These are phyloP conservation scores for Melanargia galathea DNA, from an alignment of 2,888 invertebrate species.

Conservation along the genomic window DNA sequence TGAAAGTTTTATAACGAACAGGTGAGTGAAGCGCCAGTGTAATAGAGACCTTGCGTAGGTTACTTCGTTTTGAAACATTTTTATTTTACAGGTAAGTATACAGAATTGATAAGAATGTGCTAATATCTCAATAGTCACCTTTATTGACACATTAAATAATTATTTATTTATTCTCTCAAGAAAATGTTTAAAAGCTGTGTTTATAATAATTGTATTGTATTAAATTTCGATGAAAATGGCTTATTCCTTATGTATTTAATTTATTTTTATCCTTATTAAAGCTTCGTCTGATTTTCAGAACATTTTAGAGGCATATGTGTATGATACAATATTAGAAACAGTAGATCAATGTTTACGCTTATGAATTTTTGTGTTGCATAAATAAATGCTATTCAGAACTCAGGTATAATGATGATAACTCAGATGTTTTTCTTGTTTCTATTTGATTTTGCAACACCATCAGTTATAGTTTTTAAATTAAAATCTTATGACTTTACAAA, in stretches of 20 bases:
- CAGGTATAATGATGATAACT: background rate
- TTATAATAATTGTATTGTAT: no score
- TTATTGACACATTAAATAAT: background rate
- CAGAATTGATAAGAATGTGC: background rate
- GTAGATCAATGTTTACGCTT: no score
- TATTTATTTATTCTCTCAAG: background rate
- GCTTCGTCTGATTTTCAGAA: no score
- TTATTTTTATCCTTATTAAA: no score
- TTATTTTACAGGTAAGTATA: constrained; percentile 9
- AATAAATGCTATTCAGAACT: background rate
- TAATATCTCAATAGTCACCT: background rate
- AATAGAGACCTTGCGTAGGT: constrained; percentile 38
- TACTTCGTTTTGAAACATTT: constrained; percentile 27
- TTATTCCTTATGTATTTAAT: no score
- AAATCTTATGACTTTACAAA: background rate
- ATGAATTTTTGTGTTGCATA: background rate
- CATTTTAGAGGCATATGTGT: no score
- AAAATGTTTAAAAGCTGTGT: background rate
- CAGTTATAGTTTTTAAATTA: background rate
- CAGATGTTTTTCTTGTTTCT: background rate
- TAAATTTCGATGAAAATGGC: no score
- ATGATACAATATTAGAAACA: no score
- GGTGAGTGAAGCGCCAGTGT: constrained; percentile 48
- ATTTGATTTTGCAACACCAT: background rate
- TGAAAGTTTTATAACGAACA: constrained; percentile 45